Conservation (phyloP, 2,113 vertebrate genomes). For the Nesoenas mayeri region DNA sequence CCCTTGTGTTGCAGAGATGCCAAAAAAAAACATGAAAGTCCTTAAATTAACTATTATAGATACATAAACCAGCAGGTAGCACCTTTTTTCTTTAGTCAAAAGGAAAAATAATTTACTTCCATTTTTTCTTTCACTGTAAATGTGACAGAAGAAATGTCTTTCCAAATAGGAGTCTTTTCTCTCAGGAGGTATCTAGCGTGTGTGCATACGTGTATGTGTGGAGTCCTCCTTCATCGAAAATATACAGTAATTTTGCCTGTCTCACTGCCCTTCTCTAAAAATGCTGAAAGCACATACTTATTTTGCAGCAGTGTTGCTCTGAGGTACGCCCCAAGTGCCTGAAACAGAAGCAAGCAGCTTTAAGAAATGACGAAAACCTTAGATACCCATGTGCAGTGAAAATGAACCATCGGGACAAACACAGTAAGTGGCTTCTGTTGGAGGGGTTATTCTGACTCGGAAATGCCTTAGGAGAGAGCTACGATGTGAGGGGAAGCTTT, state of each 20-base stretch:
- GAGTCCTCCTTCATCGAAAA: background rate
- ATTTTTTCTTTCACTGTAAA: background rate
- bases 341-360: background rate
- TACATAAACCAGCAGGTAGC: background rate
- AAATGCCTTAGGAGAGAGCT: background rate
- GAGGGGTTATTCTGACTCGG: background rate
- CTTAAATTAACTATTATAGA: background rate
- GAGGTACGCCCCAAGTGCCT: background rate
- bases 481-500: accelerated
- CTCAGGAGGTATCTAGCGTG: background rate
- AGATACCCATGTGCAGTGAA: background rate
- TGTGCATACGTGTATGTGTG: accelerated
- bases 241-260: background rate
- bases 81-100: background rate
- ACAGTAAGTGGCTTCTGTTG: background rate
- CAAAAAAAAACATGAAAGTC: background rate
- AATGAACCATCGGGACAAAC: background rate
- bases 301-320: background rate
- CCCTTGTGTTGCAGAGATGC: background rate
- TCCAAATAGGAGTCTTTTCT: background rate
- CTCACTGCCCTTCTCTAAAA: background rate
- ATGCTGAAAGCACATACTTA: background rate
- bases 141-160: background rate
- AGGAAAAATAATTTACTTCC: background rate
- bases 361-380: background rate